phyloP scores from a whole-genome alignment of 1,140 invertebrate species.

The Drosophila pseudoobscura region DNA sequence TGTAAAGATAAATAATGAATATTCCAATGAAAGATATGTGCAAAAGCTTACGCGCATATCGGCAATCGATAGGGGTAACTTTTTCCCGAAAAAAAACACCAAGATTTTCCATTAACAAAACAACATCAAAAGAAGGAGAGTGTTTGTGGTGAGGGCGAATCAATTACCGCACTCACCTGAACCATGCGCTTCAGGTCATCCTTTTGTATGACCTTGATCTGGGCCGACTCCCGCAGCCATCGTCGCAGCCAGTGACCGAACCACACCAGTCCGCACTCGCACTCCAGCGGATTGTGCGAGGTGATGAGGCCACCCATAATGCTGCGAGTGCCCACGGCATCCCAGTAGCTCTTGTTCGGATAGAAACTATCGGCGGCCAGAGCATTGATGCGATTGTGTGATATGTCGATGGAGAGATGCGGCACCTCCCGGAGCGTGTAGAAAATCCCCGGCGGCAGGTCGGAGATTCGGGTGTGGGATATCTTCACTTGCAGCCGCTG shows the following conservation, averaged over 20 bases:
- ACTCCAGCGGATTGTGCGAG: slow-evolving; percentile 92
- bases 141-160: not conserved
- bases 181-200: slow-evolving; percentile 82
- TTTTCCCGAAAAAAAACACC: slow-evolving; percentile 32
- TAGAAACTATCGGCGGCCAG: slow-evolving; percentile 92
- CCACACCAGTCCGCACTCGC: slow-evolving; percentile 95
- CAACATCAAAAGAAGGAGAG: too few species aligned
- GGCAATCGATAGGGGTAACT: slow-evolving; percentile 76
- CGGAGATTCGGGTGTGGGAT: slow-evolving; percentile 88
- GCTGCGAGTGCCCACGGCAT: slow-evolving; percentile 89
- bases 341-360: slow-evolving; percentile 92
- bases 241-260: slow-evolving; percentile 93
- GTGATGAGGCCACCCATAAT: slow-evolving; percentile 91
- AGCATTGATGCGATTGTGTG: slow-evolving; percentile 91
- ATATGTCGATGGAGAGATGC: slow-evolving; percentile 91
- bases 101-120: slow-evolving; percentile 40
- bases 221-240: slow-evolving; percentile 90
- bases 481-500: slow-evolving; percentile 90
- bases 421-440: slow-evolving; percentile 89
- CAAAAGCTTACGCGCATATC: slow-evolving; percentile 80
- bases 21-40: not conserved
- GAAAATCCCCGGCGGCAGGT: slow-evolving; percentile 91
- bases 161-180: slow-evolving; percentile 57
- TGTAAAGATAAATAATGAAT: not conserved
- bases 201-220: slow-evolving; percentile 84